Evolutionary conservation across 2,113 vertebrate species (phyloP), one percentile per base, ranked within the genome.

Genomic region (Istiophorus platypterus): DNA sequence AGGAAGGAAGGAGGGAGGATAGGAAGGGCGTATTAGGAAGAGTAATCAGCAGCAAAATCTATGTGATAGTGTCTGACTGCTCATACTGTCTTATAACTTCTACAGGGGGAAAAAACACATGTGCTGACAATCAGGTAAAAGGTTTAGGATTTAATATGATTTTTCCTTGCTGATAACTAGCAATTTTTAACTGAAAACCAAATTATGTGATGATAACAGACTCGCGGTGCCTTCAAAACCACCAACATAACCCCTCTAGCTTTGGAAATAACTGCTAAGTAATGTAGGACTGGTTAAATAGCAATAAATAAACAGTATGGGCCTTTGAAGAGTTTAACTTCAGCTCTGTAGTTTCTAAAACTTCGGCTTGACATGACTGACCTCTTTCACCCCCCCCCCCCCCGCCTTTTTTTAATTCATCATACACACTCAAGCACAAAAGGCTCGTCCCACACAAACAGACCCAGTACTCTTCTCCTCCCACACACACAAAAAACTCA

Each of bases 11-110:
- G 42, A 65, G 18, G 73, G 27, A 77, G 66, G 70, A 68, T 76
- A 86, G 81, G 86, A 84, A 86, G 89, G 88, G 75, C 54, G 56
- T 68, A 59, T 74, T 85, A 65, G 80, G 76, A 70, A 65, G 75
- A 76, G 27, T 72, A 79, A 88, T 87, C 71, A 64, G 78, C 74
- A 68, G 59, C 24, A 64, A 65, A 81, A 81, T 80, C 70, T 76
- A 24, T 47, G 17, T 37, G 52, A 62, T 8, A 39, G 37, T 70
- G 72, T 72, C 78, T 78, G 54, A 87, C 66, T 65, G 74, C 78
- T 85, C 76, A 66, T 49, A 82, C 84, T 78, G 78, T 73, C n/a
- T 31, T 13, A 1, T 2, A 39, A 37, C 49, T 47, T 66, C 20
- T 37, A 73, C 41, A 49, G 11, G 42, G 6, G 31, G 12, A 70